Evolutionary conservation across 2,888 invertebrate genomes (phyloP), one percentile per base, ranked within the genome.

Genomic region (Petrolisthes manimaculis): DNA sequence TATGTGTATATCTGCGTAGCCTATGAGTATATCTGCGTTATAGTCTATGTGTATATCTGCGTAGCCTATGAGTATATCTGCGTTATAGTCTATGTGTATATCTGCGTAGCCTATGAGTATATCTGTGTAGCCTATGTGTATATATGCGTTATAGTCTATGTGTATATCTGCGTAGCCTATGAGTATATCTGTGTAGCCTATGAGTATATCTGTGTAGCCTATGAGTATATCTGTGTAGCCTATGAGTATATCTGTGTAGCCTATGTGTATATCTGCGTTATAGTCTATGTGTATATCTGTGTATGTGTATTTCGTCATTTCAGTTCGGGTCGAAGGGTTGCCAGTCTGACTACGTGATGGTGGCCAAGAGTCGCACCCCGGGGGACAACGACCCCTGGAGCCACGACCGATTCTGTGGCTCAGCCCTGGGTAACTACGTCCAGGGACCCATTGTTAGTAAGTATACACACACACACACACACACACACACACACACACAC

Each of bases 401-500:
- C 80, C 84, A 86, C 54, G 89, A 89, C 54, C 71, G 89, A 24
- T 89, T 84, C 81, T 89, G 89, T 81, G 89, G 89, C 61, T 56
- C 56, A 51, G 78, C 74, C 3, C 75, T 89, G 8, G 89, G 89
- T 18, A 89, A 89, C 75, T 84, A 81, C 80, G 84, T 89, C 55
- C 37, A 77, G 69, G 89, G 89, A 1, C 89, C 89, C 53, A 83
- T 89, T 14, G 84, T 89, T 77, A 89, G 89, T 89, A 67, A 89
- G 89, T 86, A 77, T 37, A 75, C 21, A 75, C 21, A 9, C 21
- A 75, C 21, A 75, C 21, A 75, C 21, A 75, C 21, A n/a, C 75
- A 75, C 21, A n/a, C 75, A 75, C 75, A 75, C 75, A n/a, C 21
- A 75, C 75, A 14, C 75, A 75, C 93, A 14, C 61, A 9, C 61